Evolutionary conservation across 2,797 vertebrate species (phyloP), one percentile per base, ranked within the genome.

Genomic region (Otus scops): DNA sequence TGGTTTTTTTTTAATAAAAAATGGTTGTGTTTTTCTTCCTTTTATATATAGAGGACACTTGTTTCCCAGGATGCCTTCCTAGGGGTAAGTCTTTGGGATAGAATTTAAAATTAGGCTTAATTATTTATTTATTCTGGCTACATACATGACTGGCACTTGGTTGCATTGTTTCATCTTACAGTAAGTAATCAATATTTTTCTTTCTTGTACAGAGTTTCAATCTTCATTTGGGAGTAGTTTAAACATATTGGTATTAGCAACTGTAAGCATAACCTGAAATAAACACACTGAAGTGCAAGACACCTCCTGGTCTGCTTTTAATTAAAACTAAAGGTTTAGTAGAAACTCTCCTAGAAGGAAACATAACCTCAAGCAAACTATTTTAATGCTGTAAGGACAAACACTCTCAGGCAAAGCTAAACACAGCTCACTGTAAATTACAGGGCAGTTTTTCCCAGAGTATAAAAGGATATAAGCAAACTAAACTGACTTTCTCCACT

Each of bases 381-480:
- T 94, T 94, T 93, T 94, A 95, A 92, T 77, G 16, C 11, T 47
- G 7, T 39, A 70, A 75, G 68, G 27, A 79, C 34, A 91, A 93
- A 87, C 24, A 93, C 41, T 82, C 48, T 68, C 47, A 61, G 50
- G 79, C 56, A 94, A 85, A 93, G 41, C 60, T 95, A 94, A 97
- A 96, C 78, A 88, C 48, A 85, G 87, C 48, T 83, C 67, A 32
- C 39, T 47, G 81, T 80, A 93, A 96, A 97, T 96, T 95, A 94
- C 64, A 89, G 68, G 32, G 21, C 41, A 79, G 60, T 36, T 32
- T 68, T 89, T 95, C 71, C 53, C 70, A 45, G 75, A 45, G 30
- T 64, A 77, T 68, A 36, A 75, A 83, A 59, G 7, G 21, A 56
- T 38, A 67, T 56, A 82, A 88, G 71, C 13, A 83, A 75, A 36